Evolutionary conservation across 2,888 invertebrate species (phyloP), one percentile per base, ranked within the genome.

Genomic region (Leistus spinibarbis): DNA sequence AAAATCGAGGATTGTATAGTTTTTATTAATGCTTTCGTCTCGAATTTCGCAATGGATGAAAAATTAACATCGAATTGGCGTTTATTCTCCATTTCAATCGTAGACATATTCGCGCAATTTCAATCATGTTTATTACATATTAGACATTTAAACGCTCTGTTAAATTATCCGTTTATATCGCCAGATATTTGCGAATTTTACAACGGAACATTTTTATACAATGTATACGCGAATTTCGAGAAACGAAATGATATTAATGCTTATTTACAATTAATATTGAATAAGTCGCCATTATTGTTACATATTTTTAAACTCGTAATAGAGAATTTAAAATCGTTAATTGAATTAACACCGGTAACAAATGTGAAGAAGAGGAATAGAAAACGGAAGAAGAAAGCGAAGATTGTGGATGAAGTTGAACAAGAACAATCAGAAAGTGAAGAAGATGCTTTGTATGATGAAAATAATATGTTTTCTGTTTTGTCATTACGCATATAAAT

Each of bases 191-290:
- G 89, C n/a, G 89, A 90, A 79, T 86, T 90, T 77, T 93, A 89
- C 79, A 92, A 93, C 84, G 94, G 95, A 0, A 92, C 93, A 0
- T 91, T 94, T 83, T 82, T 93, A 0, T 95, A 94, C 80, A 95
- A 95, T 85, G 84, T 92, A 23, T 90, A 90, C 76, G 84, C 85
- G 24, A 89, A 90, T 84, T 86, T 94, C 65, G 89, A 88, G 76
- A 87, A 86, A 77, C 88, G 91, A 20, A 77, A 82, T 0, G 87
- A 91, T 79, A 85, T 91, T 0, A 83, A 86, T 23, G 81, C 80
- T 56, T 92, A 90, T 81, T 81, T 92, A 1, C 84, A 87, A 63
- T 64, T 76, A 22, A 71, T 82, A 5, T 79, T 87, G 17, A 76
- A 80, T 76, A 77, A 82, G 70, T 82, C 84, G 3, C 84, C 85